Evolutionary conservation across 1,140 invertebrate genomes (phyloP).

Genomic region (Lordiphosa clarofinis): DNA sequence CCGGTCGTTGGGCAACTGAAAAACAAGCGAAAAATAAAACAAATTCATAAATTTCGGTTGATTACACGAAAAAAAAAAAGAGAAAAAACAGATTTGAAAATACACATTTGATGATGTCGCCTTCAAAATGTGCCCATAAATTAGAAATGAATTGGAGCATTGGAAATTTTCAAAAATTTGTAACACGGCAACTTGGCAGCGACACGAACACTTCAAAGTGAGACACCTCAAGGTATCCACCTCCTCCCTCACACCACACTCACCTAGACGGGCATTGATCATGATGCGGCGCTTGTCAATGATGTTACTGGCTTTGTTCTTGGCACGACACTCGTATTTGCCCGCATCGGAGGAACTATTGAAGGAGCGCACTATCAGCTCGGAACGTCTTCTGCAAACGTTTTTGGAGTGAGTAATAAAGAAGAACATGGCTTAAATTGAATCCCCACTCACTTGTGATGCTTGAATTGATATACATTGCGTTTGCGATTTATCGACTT

Average conservation of each 20-base stretch:
- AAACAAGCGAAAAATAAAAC: conserved; percentile 9
- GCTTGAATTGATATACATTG: conserved; percentile 76
- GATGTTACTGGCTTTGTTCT: conserved; percentile 74
- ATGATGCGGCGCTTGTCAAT: conserved; percentile 66
- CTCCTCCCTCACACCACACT: conserved; percentile 21
- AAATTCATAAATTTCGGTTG: conserved; percentile 12
- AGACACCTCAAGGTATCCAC: conserved; percentile 10
- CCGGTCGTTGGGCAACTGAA: conserved; percentile 39
- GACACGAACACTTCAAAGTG: conserved; percentile 6
- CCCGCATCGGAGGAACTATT: conserved; percentile 85
- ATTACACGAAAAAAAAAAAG: conserved; percentile 4
- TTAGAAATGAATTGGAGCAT: conserved; percentile 70
- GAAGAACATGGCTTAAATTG: not conserved
- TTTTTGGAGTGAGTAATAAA: not conserved
- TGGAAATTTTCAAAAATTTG: conserved; percentile 19
- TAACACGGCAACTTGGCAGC: conserved; percentile 11
- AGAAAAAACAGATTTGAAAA: conserved; percentile 9
- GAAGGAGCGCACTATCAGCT: conserved; percentile 87
- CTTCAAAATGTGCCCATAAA: conserved; percentile 55
- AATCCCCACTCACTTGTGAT: conserved; percentile 64
- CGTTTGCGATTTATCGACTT: conserved; percentile 80
- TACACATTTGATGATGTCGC: conserved; percentile 22
- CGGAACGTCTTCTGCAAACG: conserved; percentile 86
- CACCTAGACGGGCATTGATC: conserved; percentile 73
- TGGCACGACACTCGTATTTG: conserved; percentile 87